Conservation (phyloP, 2,797 vertebrate genomes). For the Molossus molossus region DNA sequence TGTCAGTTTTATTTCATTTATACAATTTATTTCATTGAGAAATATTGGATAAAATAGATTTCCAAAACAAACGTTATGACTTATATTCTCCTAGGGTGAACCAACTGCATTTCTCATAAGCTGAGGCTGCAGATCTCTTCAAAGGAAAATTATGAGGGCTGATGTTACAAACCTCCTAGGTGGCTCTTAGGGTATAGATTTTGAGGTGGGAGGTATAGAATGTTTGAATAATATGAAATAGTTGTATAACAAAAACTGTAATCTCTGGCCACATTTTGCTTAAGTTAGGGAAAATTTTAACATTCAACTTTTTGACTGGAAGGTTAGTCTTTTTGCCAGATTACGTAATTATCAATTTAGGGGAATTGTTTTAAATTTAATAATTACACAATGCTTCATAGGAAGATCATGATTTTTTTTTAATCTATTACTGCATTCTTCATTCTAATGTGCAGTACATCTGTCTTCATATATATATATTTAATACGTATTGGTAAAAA, state of each 20-base stretch:
- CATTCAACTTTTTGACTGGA: conserved; percentile 20
- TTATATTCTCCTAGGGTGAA: conserved; percentile 81
- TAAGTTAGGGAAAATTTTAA: conserved; percentile 33
- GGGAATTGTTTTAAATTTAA: conserved; percentile 62
- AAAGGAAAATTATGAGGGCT: conserved; percentile 69
- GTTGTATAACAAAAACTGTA: conserved; percentile 46
- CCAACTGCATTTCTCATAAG: conserved; percentile 82
- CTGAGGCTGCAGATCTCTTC: conserved; percentile 55
- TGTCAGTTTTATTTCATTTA: conserved; percentile 91
- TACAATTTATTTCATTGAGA: conserved; percentile 91
- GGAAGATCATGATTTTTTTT: conserved; percentile 57
- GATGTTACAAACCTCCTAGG: conserved; percentile 66
- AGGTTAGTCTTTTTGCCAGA: not conserved
- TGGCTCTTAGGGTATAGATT: conserved; percentile 56
- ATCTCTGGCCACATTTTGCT: conserved; percentile 49
- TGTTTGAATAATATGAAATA: conserved; percentile 46
- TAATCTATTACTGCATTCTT: conserved; percentile 2
- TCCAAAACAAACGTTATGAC: conserved; percentile 89
- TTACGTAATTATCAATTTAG: conserved; percentile 6
- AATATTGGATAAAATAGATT: conserved; percentile 90
- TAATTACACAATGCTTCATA: conserved; percentile 31
- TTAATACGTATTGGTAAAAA: conserved; percentile 55
- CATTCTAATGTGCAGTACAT: conserved; percentile 48
- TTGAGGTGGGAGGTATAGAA: conserved; percentile 16
- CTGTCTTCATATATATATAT: conserved; percentile 67